Percentiles rank a stretch among this genome's conserved stretches.
These are phyloP conservation scores for Notodonta ziczac DNA, from an alignment of 2,888 invertebrate species.

Conservation along the genomic window DNA sequence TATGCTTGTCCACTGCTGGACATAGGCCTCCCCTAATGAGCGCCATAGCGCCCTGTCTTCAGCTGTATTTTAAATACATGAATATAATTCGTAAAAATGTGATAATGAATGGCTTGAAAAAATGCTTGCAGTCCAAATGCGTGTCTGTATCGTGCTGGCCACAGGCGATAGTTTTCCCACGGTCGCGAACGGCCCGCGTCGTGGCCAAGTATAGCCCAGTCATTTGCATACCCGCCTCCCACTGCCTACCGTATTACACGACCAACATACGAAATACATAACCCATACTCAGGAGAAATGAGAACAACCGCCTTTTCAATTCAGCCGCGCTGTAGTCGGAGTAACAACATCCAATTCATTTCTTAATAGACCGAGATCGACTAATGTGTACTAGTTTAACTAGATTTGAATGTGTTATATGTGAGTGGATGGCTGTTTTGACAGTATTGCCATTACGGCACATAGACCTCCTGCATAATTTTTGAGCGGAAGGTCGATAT, in stretches of 20 bases:
- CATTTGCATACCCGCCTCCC: constrained; percentile 81
- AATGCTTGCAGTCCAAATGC: constrained; percentile 51
- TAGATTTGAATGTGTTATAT: constrained; percentile 52
- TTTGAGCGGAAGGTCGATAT: constrained; percentile 21
- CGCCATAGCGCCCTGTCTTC: too few species aligned
- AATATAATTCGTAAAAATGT: not conserved
- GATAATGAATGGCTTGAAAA: not conserved
- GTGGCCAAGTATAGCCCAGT: constrained; percentile 79
- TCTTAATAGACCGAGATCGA: constrained; percentile 58
- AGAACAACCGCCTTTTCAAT: constrained; percentile 40
- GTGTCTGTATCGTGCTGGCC: constrained; percentile 69
- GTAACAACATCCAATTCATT: constrained; percentile 58
- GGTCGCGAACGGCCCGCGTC: constrained; percentile 74
- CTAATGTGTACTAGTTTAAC: constrained; percentile 54
- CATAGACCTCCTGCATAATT: constrained; percentile 32
- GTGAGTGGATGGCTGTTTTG: constrained; percentile 48
- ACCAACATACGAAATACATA: constrained; percentile 47
- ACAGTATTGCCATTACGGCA: constrained; percentile 45
- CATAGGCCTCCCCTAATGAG: too few species aligned
- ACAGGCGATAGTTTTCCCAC: constrained; percentile 85
- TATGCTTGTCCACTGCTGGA: too few species aligned
- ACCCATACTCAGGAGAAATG: constrained; percentile 18
- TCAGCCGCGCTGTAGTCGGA: constrained; percentile 44
- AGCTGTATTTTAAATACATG: too few species aligned
- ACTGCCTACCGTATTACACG: constrained; percentile 76